These are phyloP conservation scores for Chrysodeixis includens DNA, from an alignment of 2,888 invertebrate species.

Conservation along the genomic window DNA sequence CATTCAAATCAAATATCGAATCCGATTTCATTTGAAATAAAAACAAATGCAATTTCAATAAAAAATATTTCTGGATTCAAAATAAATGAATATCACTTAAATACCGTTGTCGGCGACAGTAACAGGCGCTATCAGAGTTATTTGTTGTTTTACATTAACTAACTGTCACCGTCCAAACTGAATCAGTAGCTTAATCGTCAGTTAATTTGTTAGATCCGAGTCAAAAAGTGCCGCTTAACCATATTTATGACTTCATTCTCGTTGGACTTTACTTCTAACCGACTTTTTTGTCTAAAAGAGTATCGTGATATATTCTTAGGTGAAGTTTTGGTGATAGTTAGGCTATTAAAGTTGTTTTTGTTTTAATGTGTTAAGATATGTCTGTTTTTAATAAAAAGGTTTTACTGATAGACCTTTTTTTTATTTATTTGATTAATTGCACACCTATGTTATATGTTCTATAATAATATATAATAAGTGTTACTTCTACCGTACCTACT, in stretches of 20 bases:
- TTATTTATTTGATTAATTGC: no score
- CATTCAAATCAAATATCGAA: no score
- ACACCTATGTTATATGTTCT: no score
- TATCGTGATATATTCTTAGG: slow-evolving; percentile 57
- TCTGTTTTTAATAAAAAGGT: slow-evolving; percentile 8
- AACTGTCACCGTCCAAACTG: slow-evolving; percentile 76
- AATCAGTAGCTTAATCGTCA: slow-evolving; percentile 88
- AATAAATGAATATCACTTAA: no score
- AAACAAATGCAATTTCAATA: background rate
- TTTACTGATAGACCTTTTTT: background rate
- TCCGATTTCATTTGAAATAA: no score
- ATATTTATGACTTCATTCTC: slow-evolving; percentile 88
- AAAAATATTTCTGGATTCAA: no score
- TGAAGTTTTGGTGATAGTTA: slow-evolving; percentile 64
- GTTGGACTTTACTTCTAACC: slow-evolving; percentile 78
- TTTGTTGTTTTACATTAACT: slow-evolving; percentile 83
- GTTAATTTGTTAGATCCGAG: slow-evolving; percentile 87
- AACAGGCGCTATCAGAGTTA: slow-evolving; percentile 72
- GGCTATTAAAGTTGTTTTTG: slow-evolving; percentile 65
- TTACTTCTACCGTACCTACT: no score
- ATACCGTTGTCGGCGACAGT: slow-evolving; percentile 56
- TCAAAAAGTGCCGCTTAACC: slow-evolving; percentile 82
- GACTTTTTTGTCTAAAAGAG: slow-evolving; percentile 64
- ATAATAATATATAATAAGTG: no score
- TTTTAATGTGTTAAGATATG: slow-evolving; percentile 19